phyloP scores from a whole-genome alignment of 2,888 invertebrate genomes.

The Conomelus anceps region DNA sequence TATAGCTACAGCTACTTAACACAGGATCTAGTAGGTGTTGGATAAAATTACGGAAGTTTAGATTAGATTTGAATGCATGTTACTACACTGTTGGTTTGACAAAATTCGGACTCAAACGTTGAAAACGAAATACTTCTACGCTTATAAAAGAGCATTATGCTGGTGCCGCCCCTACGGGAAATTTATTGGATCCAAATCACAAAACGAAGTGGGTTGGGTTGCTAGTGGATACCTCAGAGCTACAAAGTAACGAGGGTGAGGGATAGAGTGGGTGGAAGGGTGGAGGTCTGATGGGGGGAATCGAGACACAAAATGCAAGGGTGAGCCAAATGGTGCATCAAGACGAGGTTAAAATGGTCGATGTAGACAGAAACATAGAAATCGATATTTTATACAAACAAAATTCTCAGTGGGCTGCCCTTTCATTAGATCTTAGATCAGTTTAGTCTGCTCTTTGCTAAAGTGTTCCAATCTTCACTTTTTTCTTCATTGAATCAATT shows the following conservation, averaged over 20 bases:
- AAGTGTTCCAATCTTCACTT: too few species aligned
- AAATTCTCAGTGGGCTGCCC: not conserved
- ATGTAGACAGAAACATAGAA: not conserved
- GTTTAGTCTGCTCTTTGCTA: not conserved
- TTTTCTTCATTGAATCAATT: too few species aligned
- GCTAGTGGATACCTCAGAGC: not conserved
- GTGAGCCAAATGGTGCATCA: not conserved
- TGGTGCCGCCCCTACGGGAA: not conserved
- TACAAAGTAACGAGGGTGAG: not conserved
- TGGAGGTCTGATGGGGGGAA: not conserved
- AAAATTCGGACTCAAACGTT: not conserved
- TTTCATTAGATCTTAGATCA: not conserved
- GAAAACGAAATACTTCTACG: not conserved
- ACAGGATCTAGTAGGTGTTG: too few species aligned
- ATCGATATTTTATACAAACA: not conserved
- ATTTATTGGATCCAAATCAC: not conserved
- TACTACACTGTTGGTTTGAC: not conserved
- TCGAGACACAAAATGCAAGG: not conserved
- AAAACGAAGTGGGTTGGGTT: not conserved
- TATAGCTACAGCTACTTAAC: too few species aligned
- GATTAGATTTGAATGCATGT: too few species aligned
- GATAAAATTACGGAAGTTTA: too few species aligned
- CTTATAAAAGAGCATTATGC: not conserved
- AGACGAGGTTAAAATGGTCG: not conserved
- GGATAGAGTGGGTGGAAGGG: not conserved